Evolutionary conservation across 37 sponge, comb jelly and placozoan genomes (phyloP).

Genomic region (Spongilla lacustris): DNA sequence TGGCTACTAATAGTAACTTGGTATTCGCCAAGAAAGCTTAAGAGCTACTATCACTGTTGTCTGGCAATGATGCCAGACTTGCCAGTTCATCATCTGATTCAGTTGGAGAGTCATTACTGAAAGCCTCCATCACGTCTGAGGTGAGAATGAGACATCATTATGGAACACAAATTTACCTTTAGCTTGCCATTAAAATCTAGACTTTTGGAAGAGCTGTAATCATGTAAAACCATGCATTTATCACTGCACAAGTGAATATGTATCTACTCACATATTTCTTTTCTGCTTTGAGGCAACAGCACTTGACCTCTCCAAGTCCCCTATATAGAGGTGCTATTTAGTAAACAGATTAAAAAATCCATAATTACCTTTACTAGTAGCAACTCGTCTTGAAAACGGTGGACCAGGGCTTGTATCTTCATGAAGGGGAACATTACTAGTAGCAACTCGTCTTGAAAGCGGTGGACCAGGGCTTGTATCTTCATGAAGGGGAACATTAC

Average conservation of each 20-base stretch:
- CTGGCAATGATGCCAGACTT: neutral
- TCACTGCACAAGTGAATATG: neutral
- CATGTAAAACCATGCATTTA: neutral
- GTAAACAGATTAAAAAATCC: neutral
- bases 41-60: neutral
- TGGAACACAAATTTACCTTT: neutral
- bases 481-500: neutral
- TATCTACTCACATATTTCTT: neutral
- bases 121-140: neutral
- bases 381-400: neutral
- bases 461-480: neutral
- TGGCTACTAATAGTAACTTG: neutral
- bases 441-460: neutral
- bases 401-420: neutral
- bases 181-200: neutral
- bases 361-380: neutral
- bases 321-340: neutral
- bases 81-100: neutral
- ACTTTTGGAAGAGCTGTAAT: neutral
- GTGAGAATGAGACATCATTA: neutral
- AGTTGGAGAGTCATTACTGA: neutral
- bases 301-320: neutral
- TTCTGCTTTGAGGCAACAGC: neutral
- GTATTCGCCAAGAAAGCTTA: neutral
- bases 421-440: neutral